These are phyloP conservation scores for Clupea harengus DNA, from an alignment of 2,113 vertebrate genomes.

Conservation along the genomic window DNA sequence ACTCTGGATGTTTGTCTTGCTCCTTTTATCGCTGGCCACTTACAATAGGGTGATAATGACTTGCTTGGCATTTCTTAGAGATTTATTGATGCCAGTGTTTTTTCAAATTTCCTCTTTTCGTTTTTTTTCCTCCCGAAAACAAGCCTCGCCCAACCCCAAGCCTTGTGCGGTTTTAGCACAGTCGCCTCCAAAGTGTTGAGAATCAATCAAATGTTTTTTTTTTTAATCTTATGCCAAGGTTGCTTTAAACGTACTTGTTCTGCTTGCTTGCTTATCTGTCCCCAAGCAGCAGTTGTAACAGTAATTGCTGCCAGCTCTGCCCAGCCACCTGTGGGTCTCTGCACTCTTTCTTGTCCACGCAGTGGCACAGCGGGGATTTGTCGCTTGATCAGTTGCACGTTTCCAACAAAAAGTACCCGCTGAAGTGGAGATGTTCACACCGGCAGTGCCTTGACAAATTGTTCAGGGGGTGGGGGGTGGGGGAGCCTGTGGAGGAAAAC, in stretches of 20 bases:
- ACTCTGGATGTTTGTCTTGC: background rate
- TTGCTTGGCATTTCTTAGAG: background rate
- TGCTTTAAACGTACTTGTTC: background rate
- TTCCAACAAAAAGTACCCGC: background rate
- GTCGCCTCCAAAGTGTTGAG: background rate
- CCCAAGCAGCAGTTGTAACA: background rate
- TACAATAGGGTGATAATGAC: conserved; percentile 16
- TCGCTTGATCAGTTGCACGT: too few relatives aligned
- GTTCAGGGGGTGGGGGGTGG: background rate
- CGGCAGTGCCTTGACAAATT: conserved; percentile 1
- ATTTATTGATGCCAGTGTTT: background rate
- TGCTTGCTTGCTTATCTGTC: background rate
- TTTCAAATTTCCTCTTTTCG: background rate
- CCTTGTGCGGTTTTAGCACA: background rate
- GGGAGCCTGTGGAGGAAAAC: background rate
- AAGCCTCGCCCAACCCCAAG: background rate
- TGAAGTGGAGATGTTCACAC: conserved; percentile 8
- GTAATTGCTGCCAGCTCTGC: background rate
- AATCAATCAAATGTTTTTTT: background rate
- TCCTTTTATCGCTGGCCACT: background rate
- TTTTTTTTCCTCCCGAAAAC: background rate
- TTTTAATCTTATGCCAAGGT: background rate
- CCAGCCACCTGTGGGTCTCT: background rate
- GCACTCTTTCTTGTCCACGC: background rate
- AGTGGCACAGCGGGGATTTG: conserved; percentile 16